Evolutionary conservation across 2,113 vertebrate genomes (phyloP).

Genomic region (Scolopax mira): DNA sequence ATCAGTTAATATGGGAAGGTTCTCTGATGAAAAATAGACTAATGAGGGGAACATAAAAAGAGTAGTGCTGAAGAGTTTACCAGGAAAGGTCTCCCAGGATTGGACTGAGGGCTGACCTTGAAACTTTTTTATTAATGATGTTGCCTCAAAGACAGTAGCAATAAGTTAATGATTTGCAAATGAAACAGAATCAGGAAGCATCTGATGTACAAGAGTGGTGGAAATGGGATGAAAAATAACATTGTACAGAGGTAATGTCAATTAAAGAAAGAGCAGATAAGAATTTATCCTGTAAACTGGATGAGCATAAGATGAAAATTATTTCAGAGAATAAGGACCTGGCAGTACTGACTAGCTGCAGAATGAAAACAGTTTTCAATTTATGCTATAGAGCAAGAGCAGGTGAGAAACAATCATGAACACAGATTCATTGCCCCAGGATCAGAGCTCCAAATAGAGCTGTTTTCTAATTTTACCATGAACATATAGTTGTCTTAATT

Average conservation of each 20-base stretch:
- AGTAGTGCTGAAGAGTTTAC: neutral
- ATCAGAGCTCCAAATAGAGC: fast-evolving
- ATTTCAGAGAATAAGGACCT: neutral
- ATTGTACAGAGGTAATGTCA: neutral
- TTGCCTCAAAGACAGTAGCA: neutral
- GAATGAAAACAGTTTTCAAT: neutral
- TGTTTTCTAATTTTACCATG: neutral
- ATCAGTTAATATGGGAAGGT: neutral
- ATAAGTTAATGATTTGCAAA: neutral
- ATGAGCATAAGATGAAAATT: neutral
- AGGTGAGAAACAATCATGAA: neutral
- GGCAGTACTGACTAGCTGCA: neutral
- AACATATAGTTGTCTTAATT: neutral
- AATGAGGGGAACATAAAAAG: neutral
- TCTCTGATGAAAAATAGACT: neutral
- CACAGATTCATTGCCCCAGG: neutral
- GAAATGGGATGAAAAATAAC: neutral
- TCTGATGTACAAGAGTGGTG: neutral
- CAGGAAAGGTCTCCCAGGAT: neutral
- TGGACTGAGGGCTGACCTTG: neutral
- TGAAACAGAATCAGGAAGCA: neutral
- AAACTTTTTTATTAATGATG: neutral
- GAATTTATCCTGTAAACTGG: neutral
- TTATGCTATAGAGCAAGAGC: neutral
- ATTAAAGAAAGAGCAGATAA: neutral